Percentiles rank a stretch among this genome's conserved stretches.
phyloP scores from a whole-genome alignment of 2,113 vertebrate genomes.

The Toxotes chatareus region DNA sequence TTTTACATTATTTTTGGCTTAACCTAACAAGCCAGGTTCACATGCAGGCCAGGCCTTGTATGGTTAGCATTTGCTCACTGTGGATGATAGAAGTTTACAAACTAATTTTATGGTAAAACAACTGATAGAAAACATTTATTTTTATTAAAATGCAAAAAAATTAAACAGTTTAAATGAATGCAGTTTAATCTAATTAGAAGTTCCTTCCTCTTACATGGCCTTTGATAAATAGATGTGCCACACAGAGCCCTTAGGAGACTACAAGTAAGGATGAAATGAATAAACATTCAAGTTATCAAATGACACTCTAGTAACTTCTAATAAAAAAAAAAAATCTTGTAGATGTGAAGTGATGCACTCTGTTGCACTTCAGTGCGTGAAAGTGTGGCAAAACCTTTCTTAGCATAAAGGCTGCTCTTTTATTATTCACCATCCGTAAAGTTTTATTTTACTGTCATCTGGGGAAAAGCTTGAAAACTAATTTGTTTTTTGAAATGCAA shows the following conservation, averaged over 20 bases:
- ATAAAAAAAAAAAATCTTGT: conserved; percentile 19
- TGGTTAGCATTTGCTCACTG: too few species aligned
- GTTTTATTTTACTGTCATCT: conserved; percentile 2
- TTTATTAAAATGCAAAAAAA: too few species aligned
- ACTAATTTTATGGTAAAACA: background rate
- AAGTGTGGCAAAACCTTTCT: conserved; percentile 17
- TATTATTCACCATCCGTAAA: conserved; percentile 20
- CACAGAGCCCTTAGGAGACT: background rate
- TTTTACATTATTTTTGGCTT: background rate
- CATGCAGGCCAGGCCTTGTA: too few species aligned
- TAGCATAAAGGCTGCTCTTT: conserved; percentile 19
- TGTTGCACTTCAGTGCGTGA: conserved; percentile 16
- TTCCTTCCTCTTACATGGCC: background rate
- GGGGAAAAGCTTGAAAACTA: conserved; percentile 1
- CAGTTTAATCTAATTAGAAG: background rate
- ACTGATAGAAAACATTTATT: too few species aligned
- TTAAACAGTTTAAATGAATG: too few species aligned
- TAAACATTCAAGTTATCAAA: background rate
- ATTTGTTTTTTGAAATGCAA: conserved; percentile 28
- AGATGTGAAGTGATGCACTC: conserved; percentile 2
- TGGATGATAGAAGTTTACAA: background rate
- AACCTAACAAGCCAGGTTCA: background rate
- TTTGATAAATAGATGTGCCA: background rate
- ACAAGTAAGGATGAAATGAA: background rate
- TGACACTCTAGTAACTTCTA: background rate